Conservation (phyloP, 2,888 invertebrate genomes). For the Trilocha varians region DNA sequence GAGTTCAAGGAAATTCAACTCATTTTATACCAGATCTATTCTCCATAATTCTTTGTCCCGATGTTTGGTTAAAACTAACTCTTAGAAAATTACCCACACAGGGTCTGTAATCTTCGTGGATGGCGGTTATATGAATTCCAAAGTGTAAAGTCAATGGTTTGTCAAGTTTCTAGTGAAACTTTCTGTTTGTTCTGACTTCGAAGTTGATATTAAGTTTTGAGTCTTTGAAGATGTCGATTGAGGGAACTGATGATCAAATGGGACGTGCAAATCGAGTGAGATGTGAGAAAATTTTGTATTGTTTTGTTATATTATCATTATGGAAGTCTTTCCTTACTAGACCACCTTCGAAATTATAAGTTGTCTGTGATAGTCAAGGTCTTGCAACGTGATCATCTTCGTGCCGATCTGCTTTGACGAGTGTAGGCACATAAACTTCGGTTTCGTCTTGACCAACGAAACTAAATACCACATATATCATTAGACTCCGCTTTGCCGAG, state of each 20-base stretch:
- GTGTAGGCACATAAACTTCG: too few relatives aligned
- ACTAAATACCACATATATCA: too few relatives aligned
- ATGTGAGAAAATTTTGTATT: not conserved
- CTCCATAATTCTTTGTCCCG: slow-evolving; percentile 8
- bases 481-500: too few relatives aligned
- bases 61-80: slow-evolving; percentile 36
- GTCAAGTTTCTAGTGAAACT: slow-evolving; percentile 29
- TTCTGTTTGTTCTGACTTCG: slow-evolving; percentile 29
- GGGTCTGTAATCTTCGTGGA: slow-evolving; percentile 41
- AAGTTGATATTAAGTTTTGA: slow-evolving; percentile 22
- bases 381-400: too few relatives aligned
- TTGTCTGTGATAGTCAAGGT: too few relatives aligned
- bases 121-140: slow-evolving; percentile 42
- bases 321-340: too few relatives aligned
- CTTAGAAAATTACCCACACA: slow-evolving; percentile 40
- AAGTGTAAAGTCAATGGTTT: slow-evolving; percentile 33
- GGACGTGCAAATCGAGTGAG: not conserved
- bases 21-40: slow-evolving; percentile 18
- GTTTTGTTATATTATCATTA: too few relatives aligned
- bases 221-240: slow-evolving; percentile 27
- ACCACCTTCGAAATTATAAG: too few relatives aligned
- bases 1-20: too few relatives aligned
- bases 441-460: too few relatives aligned
- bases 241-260: slow-evolving; percentile 9
- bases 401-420: too few relatives aligned